Evolutionary conservation across 2,113 vertebrate species (phyloP), one percentile per base, ranked within the genome.

Genomic region (Crotalus tigris): DNA sequence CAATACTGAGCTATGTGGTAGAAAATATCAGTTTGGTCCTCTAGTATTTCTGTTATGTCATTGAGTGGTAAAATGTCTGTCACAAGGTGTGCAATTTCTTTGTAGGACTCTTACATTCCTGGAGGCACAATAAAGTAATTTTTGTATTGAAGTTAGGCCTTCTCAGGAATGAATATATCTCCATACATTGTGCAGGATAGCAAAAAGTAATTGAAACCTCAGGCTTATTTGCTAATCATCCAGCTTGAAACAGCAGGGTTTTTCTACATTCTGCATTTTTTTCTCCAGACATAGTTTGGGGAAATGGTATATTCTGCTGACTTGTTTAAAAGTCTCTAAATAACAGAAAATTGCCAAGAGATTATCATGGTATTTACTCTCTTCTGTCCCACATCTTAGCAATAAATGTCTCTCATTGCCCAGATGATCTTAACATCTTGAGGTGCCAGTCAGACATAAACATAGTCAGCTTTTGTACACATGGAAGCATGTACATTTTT

Each of bases 321-420:
- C 10, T 87, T 93, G 1, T 39, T 64, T 59, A 61, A 95, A 69
- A 92, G 69, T 53, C 19, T 54, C 69, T 88, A 86, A 92, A 91
- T 58, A 46, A 91, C 61, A 92, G 87, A 69, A 93, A 85, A 88
- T 87, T 75, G 81, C 59, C 75, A 88, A 94, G 90, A 61, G 75
- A 91, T 89, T 92, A 49, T 26, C 90, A 89, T 64, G 57, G 61
- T 86, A 57, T 92, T 93, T 91, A 91, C 69, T 69, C 49, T 85
- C 15, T 23, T 86, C 75, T 75, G 39, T 44, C 85, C 51, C 6
- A 53, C 49, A 51, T 58, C 19, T 94, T 57, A 75, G 49, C 51
- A 92, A 90, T 94, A 92, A 90, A 90, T 94, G 59, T 81, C 23
- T 94, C 33, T 64, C 46, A 53, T 69, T 91, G 69, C 33, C 90